Base-by-base conservation (phyloP, 2,888 invertebrate genomes). In the Cantharis rufa region DNA sequence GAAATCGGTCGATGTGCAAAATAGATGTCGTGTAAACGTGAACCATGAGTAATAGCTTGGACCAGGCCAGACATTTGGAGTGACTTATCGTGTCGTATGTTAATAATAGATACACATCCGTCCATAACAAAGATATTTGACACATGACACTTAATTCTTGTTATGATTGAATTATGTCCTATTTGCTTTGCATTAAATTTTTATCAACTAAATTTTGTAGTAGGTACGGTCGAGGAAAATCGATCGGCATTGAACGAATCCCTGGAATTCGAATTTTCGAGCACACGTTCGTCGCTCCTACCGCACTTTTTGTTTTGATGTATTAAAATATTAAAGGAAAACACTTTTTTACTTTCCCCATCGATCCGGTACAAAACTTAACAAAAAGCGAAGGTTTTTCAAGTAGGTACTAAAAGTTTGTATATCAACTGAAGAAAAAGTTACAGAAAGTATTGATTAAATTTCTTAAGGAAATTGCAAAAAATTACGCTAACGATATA, bases 11-110 rank as follows among this genome's bases (percentile, higher is more conserved):
- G 48, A 48, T 48, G n/a, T 7, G 48, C 7, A 48, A 48, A 48
- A 48, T 48, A 48, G 48, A n/a, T 48, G 48, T 48, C 48, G 7
- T n/a, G 48, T 2, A 48, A 48, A n/a, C 13, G 48, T 48, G 1
- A 48, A 48, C 48, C 7, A 48, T 48, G 48, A 48, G 48, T 48
- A n/a, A 48, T 48, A 48, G 48, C 32, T 48, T 48, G 48, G n/a
- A 48, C 48, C 48, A 48, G 48, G 13, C 1, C n/a, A 48, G 32
- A 32, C 48, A 48, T 76, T 21, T 21, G 15, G 61, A 76, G 81
- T 78, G 80, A 78, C 77, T 77, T 78, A 78, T 75, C 77, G 76
- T 80, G 81, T 77, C 76, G n/a, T 77, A 69, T 81, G 81, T 76
- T 80, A 78, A 75, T 80, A 80, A 81, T 79, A 75, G 77, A 71